A percentile compares a stretch with the other conserved stretches of the same genome.
Conservation (phyloP, 2,888 invertebrate species). For the Coenonympha arcania region DNA sequence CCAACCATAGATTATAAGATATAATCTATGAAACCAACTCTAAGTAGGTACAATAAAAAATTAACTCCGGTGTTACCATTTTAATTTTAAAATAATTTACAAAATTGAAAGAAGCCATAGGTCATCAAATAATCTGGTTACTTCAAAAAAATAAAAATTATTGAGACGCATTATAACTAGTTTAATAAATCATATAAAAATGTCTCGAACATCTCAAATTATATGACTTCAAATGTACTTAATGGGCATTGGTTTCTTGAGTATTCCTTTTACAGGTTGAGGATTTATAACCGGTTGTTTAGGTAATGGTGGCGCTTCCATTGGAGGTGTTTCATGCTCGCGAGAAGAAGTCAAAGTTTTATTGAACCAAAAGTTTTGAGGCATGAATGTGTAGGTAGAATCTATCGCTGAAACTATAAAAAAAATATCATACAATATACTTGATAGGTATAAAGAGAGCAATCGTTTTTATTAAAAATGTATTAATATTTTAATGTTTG, state of each 20-base stretch:
- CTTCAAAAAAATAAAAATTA: too few species aligned
- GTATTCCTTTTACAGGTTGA: slow-evolving; percentile 55
- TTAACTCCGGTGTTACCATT: too few species aligned
- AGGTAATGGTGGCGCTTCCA: slow-evolving; percentile 44
- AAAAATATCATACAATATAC: not conserved
- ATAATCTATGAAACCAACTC: too few species aligned
- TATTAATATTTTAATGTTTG: not conserved
- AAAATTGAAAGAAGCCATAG: too few species aligned
- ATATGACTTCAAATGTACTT: slow-evolving; percentile 49
- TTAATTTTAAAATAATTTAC: too few species aligned
- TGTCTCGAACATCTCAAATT: not conserved
- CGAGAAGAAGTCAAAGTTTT: slow-evolving; percentile 36
- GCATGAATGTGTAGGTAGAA: slow-evolving; percentile 55
- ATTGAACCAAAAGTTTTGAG: slow-evolving; percentile 45
- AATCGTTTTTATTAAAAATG: not conserved
- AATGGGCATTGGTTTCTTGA: slow-evolving; percentile 69
- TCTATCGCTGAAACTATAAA: slow-evolving; percentile 52
- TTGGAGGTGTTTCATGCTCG: slow-evolving; percentile 37
- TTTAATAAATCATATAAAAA: too few species aligned
- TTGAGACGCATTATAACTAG: too few species aligned
- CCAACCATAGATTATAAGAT: too few species aligned
- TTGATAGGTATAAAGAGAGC: not conserved
- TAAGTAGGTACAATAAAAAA: too few species aligned
- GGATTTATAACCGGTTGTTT: slow-evolving; percentile 37
- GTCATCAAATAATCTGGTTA: too few species aligned